phyloP scores from a whole-genome alignment of 1,140 invertebrate genomes.

The Copidosoma floridanum region DNA sequence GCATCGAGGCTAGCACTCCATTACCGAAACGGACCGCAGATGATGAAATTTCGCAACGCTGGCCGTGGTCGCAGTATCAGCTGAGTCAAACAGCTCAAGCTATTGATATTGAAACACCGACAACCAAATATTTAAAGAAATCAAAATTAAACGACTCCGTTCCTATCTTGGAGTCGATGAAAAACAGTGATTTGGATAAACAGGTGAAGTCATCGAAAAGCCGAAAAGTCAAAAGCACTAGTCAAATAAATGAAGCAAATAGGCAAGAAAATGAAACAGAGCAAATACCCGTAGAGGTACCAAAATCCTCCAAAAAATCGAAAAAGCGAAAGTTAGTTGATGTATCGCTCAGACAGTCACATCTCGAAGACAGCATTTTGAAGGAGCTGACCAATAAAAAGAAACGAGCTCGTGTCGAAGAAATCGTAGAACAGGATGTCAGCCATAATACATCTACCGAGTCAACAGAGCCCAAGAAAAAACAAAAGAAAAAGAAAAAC shows the following conservation, averaged over 20 bases:
- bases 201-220: not conserved
- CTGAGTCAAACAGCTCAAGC: slow-evolving; percentile 30
- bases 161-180: slow-evolving; percentile 28
- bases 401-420: not conserved
- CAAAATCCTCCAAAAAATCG: slow-evolving; percentile 4
- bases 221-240: slow-evolving; percentile 2
- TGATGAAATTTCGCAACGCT: too few relatives aligned
- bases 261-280: not conserved
- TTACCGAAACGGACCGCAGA: not conserved
- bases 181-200: not conserved
- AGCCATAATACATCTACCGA: not conserved
- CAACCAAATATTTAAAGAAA: slow-evolving; percentile 41
- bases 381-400: not conserved
- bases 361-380: not conserved
- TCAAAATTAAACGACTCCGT: slow-evolving; percentile 44
- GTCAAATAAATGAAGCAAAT: not conserved
- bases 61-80: slow-evolving; percentile 17
- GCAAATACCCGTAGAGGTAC: not conserved
- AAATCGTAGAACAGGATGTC: not conserved
- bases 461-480: not conserved
- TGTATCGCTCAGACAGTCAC: not conserved
- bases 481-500: slow-evolving; percentile 2
- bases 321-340: slow-evolving; percentile 24
- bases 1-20: too few relatives aligned
- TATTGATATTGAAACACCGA: slow-evolving; percentile 26